Conservation (phyloP, 2,888 invertebrate genomes). For the Sphecodes monilicornis region DNA sequence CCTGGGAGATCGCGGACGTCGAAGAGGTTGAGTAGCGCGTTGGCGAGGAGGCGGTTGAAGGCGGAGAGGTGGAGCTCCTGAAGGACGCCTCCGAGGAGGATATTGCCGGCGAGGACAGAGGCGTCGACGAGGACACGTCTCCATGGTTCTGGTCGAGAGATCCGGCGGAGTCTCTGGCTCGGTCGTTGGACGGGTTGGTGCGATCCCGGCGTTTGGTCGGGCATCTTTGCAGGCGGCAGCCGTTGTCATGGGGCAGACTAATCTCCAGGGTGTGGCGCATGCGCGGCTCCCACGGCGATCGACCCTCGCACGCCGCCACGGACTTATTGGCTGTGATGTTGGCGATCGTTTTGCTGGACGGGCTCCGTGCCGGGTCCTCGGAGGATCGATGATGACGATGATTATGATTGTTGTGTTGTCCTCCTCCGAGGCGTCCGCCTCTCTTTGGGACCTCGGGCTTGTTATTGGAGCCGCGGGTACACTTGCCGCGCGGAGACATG, state of each 20-base stretch:
- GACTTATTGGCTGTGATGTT: slow-evolving; percentile 54
- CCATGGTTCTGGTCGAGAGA: neutral
- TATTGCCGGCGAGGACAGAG: slow-evolving; percentile 57
- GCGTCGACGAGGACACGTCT: slow-evolving; percentile 47
- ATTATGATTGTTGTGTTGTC: slow-evolving; percentile 17
- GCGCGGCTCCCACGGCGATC: slow-evolving; percentile 82
- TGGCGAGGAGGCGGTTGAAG: slow-evolving; percentile 62
- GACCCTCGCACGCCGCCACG: slow-evolving; percentile 71
- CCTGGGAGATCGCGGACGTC: no score
- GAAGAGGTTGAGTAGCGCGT: no score
- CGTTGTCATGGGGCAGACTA: slow-evolving; percentile 78
- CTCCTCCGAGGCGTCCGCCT: slow-evolving; percentile 76
- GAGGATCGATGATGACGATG: slow-evolving; percentile 16
- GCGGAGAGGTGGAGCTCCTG: slow-evolving; percentile 58
- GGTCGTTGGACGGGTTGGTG: slow-evolving; percentile 30
- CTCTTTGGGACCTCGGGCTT: slow-evolving; percentile 34
- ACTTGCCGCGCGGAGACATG: slow-evolving; percentile 71
- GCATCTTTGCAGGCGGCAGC: slow-evolving; percentile 82
- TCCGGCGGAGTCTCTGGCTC: neutral
- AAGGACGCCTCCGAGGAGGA: slow-evolving; percentile 61
- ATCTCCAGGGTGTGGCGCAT: slow-evolving; percentile 84
- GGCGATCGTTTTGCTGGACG: slow-evolving; percentile 28
- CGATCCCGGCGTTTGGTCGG: slow-evolving; percentile 50
- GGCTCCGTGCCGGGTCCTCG: slow-evolving; percentile 5
- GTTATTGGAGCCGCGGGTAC: slow-evolving; percentile 60